Evolutionary conservation across 2,797 vertebrate genomes (phyloP).

Genomic region (Xenops minutus): DNA sequence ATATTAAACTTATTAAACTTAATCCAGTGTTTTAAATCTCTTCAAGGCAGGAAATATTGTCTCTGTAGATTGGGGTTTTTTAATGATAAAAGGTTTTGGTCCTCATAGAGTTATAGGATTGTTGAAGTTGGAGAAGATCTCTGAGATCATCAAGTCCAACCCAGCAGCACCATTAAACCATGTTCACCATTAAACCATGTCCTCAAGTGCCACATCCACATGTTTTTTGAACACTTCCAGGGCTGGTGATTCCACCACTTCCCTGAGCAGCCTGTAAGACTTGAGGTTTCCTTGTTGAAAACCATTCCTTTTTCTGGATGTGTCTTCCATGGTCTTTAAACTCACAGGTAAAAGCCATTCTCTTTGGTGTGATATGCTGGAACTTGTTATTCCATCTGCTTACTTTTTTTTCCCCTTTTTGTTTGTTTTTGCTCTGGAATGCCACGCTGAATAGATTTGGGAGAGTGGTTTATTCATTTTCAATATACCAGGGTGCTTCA

Average conservation of each 20-base stretch:
- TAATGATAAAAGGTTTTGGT: neutral
- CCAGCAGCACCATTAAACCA: neutral
- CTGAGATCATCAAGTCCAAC: neutral
- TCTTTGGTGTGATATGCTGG: accelerated
- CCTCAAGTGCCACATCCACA: neutral
- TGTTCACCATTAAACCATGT: accelerated
- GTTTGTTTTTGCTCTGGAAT: neutral
- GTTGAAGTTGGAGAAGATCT: neutral
- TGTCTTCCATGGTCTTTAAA: neutral
- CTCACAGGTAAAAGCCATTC: neutral
- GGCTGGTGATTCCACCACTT: neutral
- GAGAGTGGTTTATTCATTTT: neutral
- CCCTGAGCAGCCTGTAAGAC: neutral
- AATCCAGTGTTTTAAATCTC: neutral
- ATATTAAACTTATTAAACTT: neutral
- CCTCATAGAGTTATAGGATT: accelerated
- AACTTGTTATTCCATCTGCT: neutral
- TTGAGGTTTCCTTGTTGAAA: neutral
- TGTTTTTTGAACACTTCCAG: neutral
- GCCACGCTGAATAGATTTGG: accelerated
- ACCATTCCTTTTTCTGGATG: neutral
- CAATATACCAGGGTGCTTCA: neutral
- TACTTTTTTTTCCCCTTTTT: neutral
- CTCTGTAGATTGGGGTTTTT: neutral
- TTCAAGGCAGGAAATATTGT: neutral